Conservation (phyloP, 2,113 vertebrate species). For the Noctilio leporinus region DNA sequence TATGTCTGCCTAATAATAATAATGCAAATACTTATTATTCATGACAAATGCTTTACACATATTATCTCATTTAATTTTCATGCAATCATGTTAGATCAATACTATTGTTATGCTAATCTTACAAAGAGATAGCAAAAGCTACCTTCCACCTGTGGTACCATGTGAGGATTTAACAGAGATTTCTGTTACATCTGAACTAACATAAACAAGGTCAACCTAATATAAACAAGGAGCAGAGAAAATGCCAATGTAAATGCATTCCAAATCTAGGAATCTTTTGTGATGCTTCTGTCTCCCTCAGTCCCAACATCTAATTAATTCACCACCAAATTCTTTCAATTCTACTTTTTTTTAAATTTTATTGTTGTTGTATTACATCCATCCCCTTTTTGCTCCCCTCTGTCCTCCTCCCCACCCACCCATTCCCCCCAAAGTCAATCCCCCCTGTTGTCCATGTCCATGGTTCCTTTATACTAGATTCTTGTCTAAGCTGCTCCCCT, state of each 20-base stretch:
- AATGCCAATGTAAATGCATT: not conserved
- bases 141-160: not conserved
- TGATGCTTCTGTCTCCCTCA: not conserved
- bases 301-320: not conserved
- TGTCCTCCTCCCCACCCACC: too few relatives aligned
- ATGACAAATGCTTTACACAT: not conserved
- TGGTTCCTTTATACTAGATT: too few relatives aligned
- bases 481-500: too few relatives aligned
- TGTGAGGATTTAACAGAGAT: not conserved
- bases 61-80: constrained; percentile 17
- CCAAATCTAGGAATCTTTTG: not conserved
- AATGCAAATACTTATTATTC: not conserved
- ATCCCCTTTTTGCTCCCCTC: too few relatives aligned
- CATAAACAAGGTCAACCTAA: not conserved
- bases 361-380: too few relatives aligned
- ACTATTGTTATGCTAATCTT: not conserved
- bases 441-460: too few relatives aligned
- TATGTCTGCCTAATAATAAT: not conserved
- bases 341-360: too few relatives aligned
- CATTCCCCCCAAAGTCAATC: too few relatives aligned
- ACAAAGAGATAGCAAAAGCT: constrained; percentile 5
- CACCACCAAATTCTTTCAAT: not conserved
- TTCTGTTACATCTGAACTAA: not conserved
- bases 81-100: not conserved
- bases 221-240: constrained; percentile 18